Base-by-base conservation (phyloP, 2,888 invertebrate species). In the Clivina fossor region DNA sequence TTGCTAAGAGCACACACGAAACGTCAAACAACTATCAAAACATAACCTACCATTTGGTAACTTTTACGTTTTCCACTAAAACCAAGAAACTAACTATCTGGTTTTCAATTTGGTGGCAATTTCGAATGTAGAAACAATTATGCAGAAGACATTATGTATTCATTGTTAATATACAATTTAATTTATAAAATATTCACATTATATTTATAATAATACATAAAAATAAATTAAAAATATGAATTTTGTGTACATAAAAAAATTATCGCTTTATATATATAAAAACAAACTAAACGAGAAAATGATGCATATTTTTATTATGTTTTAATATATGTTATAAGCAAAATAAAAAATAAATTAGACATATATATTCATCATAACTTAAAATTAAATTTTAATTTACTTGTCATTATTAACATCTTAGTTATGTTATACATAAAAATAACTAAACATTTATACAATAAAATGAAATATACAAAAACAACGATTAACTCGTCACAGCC, bases 401-500 rank as follows among this genome's bases (percentile, higher is more conserved):
- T 49, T 49, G 40, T 40, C 38, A 13, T 13, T 35, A n/a, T 38
- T 38, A 49, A 49, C 28, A 16, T n/a, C n/a, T n/a, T n/a, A n/a
- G n/a, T n/a, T n/a, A n/a, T n/a, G n/a, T 49, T 35, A 48, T 24
- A 37, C 47, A 22, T 33, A 47, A 5, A 32, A 33, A 37, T 37
- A 37, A 48, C 24, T 22, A 37, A n/a, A 49, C 41, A 44, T 43
- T 35, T 43, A 44, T 53, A 43, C 28, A 53, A n/a, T 16, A 44
- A n/a, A n/a, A n/a, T n/a, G 33, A 24, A 53, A 53, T 33, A 44
- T 19, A 41, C 32, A 43, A 28, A 41, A 41, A 51, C 41, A 41
- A 53, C 44, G 35, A 35, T 24, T 33, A 51, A 43, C 53, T 51
- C 53, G 41, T 53, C 53, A 53, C 53, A 53, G 53, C 53, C 53